These are phyloP conservation scores for human (Homo sapiens) DNA, from an alignment of 2,113 vertebrate species.

Conservation along the genomic window DNA sequence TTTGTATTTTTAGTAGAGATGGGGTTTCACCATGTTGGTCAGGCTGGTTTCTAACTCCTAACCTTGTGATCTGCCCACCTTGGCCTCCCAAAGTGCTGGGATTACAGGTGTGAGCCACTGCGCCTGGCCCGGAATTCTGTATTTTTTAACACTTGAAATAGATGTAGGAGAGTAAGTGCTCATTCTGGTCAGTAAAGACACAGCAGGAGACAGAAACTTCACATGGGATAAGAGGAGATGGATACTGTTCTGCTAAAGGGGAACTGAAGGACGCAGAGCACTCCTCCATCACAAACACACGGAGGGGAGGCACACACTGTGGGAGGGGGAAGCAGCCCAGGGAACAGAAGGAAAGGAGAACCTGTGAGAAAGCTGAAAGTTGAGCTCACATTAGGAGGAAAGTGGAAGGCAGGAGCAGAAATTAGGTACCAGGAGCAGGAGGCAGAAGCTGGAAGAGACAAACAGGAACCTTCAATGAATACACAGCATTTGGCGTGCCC, in stretches of 20 bases:
- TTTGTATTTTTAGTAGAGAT: too few relatives aligned
- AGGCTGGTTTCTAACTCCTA: not conserved
- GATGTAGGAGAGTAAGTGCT: constrained; percentile 14
- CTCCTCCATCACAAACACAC: constrained; percentile 68
- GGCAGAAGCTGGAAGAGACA: constrained; percentile 91
- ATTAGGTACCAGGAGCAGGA: constrained; percentile 88
- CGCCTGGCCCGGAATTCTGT: not conserved
- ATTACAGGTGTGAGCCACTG: not conserved
- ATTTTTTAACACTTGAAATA: constrained; percentile 24
- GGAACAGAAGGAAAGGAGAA: constrained; percentile 69
- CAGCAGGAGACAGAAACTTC: constrained; percentile 66
- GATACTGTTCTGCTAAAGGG: constrained; percentile 49
- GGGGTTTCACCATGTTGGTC: not conserved
- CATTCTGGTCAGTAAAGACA: not conserved
- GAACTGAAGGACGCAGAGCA: constrained; percentile 43
- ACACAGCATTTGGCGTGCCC: constrained; percentile 43
- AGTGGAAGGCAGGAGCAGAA: constrained; percentile 89
- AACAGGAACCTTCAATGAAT: constrained; percentile 85
- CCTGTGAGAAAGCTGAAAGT: constrained; percentile 84
- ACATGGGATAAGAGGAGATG: constrained; percentile 46
- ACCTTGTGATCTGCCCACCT: not conserved
- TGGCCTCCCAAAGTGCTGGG: not conserved
- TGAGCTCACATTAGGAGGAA: constrained; percentile 87
- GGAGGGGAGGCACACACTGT: constrained; percentile 46
- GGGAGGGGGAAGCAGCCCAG: constrained; percentile 70